Percentiles rank a stretch among this genome's conserved stretches.
Conservation (phyloP, 2,113 vertebrate genomes). For the Chaetodon auriga region DNA sequence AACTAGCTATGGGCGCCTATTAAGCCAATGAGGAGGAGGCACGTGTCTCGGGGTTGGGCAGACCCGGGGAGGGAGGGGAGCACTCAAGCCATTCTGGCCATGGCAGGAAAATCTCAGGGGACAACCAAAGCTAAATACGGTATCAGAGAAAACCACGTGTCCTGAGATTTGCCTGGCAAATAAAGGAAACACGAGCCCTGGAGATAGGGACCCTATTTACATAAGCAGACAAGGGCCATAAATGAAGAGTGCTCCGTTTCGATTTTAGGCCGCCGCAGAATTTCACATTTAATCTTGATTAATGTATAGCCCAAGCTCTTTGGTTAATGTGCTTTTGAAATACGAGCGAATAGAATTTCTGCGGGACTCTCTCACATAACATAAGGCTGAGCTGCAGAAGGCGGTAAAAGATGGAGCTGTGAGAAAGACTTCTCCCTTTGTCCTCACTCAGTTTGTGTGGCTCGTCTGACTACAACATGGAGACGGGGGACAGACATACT, state of each 20-base stretch:
- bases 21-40: constrained; percentile 50
- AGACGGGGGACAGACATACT: constrained; percentile 29
- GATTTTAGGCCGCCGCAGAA: constrained; percentile 24
- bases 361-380: neutral
- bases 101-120: constrained; percentile 38
- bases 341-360: constrained; percentile 1
- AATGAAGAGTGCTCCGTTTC: constrained; percentile 27
- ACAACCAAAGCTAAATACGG: constrained; percentile 57
- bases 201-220: constrained; percentile 58
- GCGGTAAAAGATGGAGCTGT: neutral
- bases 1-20: constrained; percentile 46
- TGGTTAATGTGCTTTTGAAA: constrained; percentile 15
- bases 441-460: neutral
- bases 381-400: neutral
- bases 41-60: constrained; percentile 9
- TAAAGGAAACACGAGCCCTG: constrained; percentile 28
- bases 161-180: constrained; percentile 62
- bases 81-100: neutral
- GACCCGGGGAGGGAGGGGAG: constrained; percentile 6
- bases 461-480: constrained; percentile 28
- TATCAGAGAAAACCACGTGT: constrained; percentile 37
- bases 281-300: constrained; percentile 16
- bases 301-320: neutral
- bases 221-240: constrained; percentile 48
- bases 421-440: constrained; percentile 13